A percentile compares a stretch with the other conserved stretches of the same genome.
Evolutionary conservation across 2,888 invertebrate genomes (phyloP).

Genomic region (Clostera curtula): DNA sequence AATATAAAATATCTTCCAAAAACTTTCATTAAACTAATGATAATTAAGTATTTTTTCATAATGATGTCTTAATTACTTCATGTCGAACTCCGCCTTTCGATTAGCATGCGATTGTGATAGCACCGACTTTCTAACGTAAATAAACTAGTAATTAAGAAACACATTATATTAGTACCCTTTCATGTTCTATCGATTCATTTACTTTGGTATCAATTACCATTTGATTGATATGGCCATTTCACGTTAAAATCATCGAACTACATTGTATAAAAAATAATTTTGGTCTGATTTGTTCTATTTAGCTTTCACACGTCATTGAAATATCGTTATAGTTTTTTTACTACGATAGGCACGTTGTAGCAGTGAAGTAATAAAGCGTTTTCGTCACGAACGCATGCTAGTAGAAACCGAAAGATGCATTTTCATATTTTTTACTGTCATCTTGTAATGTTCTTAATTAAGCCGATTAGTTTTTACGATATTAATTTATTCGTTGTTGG

Average conservation of each 20-base stretch:
- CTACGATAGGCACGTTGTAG: no score
- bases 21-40: constrained; percentile 30
- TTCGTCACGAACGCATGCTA: constrained; percentile 21
- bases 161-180: constrained; percentile 3
- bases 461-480: constrained; percentile 33
- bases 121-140: constrained; percentile 4
- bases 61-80: no score
- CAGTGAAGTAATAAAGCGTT: no score
- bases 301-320: no score
- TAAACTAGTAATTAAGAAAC: constrained; percentile 3
- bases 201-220: constrained; percentile 7
- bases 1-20: constrained; percentile 31
- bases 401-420: constrained; percentile 11
- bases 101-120: constrained; percentile 24
- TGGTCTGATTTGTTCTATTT: no score
- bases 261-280: no score
- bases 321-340: no score
- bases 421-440: constrained; percentile 30
- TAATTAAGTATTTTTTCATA: constrained; percentile 32
- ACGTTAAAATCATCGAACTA: no score
- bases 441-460: constrained; percentile 31
- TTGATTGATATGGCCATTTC: no score
- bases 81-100: constrained; percentile 17
- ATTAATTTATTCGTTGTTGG: constrained; percentile 36
- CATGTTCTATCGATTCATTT: constrained; percentile 1